Base-by-base conservation (phyloP, 2,797 vertebrate species). In the Rhinella marina region DNA sequence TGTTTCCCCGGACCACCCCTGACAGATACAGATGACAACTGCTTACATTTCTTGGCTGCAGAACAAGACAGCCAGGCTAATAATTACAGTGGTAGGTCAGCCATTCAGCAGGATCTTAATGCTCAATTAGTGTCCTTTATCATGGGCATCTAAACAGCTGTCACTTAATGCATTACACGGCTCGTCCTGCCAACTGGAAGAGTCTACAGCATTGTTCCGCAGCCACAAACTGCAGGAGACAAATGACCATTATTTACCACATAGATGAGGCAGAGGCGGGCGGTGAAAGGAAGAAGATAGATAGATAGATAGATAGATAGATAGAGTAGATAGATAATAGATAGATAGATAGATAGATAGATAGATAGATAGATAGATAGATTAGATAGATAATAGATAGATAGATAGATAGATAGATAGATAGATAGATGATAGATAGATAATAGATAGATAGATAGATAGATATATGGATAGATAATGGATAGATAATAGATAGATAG, bases 101-200 rank as follows among this genome's bases (percentile, higher is more conserved):
- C 76, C 80, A 76, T 59, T 82, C 41, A 50, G 68, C 25, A 48
- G 0, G 80, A 82, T 87, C 86, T 82, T 82, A 62, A 80, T 81
- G 80, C 79, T 76, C 80, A 87, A 77, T 87, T 87, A 87, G 86
- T 82, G 80, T 82, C 41, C 62, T 87, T 87, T 87, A 87, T 73
- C 68, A 72, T n/a, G 23, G 70, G 68, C 56, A 87, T 87, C 86
- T 64, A 50, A 64, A 72, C 86, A 87, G 86, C 86, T 87, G 86
- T 56, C 79, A 87, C 14, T 12, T 75, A 87, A 75, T 64, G 57
- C 70, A 29, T 82, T 29, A 25, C 70, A 76, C n/a, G 32, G 32
- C 59, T 8, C n/a, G 16, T 29, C 14, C 61, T 80, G 79, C 78
- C 86, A 87, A 57, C 25, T 75, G 86, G 56, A 82, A 23, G 2